Evolutionary conservation across 2,113 vertebrate genomes (phyloP), one percentile per base, ranked within the genome.

Genomic region (Oncorhynchus mykiss): DNA sequence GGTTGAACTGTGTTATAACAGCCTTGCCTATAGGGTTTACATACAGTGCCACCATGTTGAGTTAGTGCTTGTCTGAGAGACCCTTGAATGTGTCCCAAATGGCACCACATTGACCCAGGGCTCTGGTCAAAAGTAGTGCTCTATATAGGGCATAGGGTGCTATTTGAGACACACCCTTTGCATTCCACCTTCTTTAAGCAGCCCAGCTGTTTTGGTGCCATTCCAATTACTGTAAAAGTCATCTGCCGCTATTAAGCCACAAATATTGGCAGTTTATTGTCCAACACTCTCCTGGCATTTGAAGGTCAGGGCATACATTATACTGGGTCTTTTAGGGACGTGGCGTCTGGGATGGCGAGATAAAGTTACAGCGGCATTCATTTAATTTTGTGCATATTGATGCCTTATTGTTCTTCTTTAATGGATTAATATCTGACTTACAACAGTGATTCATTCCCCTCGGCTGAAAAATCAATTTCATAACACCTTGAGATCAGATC

Each of bases 241-340:
- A 96, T 96, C 95, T 92, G 93, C 92, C 93, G 93, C 95, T 95
- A 96, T 95, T 96, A 96, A 96, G 95, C 96, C 96, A 97, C 97
- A 98, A 97, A 98, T 97, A 97, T 97, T 97, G 95, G 97, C 96
- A 97, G 96, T 97, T 97, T 97, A 97, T 96, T 96, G 95, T 95
- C 94, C 93, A 95, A 96, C 82, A 94, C 94, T 95, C 94, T 95
- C 95, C 94, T 97, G 96, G 95, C 96, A 98, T 97, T 97, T 98
- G 97, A 98, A 98, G 97, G 97, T 97, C 96, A 97, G 94, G 95
- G 96, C 95, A 95, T 96, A 97, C 96, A 98, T 97, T 97, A 97
- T 95, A 96, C 95, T 96, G 96, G 95, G 93, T 95, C 96, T 96
- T 96, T 97, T 96, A 95, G 94, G 95, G 95, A 96, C 96, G 94